Conservation (phyloP, 2,797 vertebrate species). For the Phaenicophaeus curvirostris region DNA sequence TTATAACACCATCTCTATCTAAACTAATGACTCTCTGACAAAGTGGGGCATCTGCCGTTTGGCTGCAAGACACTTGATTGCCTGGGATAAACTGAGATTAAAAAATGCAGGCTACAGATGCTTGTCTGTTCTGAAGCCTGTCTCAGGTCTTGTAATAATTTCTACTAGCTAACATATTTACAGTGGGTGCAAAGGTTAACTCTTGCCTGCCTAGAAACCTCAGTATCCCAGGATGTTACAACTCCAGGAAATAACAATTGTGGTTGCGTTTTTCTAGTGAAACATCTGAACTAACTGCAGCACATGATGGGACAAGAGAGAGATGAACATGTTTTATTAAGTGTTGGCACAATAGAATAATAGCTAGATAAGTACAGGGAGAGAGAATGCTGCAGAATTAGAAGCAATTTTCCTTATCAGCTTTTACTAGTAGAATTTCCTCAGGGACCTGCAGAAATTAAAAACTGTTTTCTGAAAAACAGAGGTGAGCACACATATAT, state of each 20-base stretch:
- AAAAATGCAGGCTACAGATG: not conserved
- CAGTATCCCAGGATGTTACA: not conserved
- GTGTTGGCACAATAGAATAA: not conserved
- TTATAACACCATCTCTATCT: not conserved
- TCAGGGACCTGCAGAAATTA: not conserved
- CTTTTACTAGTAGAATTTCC: not conserved
- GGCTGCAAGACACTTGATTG: not conserved
- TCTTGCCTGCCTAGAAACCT: not conserved
- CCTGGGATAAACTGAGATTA: not conserved
- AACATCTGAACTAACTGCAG: not conserved
- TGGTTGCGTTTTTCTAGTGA: not conserved
- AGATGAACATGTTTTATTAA: not conserved
- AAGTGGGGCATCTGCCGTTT: not conserved
- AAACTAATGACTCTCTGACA: not conserved
- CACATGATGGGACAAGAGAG: not conserved
- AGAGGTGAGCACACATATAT: not conserved
- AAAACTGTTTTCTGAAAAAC: not conserved
- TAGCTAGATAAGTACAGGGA: not conserved
- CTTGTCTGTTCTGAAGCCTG: not conserved
- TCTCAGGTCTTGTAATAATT: not conserved
- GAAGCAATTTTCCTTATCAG: not conserved
- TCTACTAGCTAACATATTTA: not conserved
- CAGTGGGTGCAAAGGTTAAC: conserved; percentile 8
- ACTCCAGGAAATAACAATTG: not conserved
- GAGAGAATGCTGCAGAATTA: not conserved